These are phyloP conservation scores for Limnephilus lunatus DNA, from an alignment of 2,888 invertebrate genomes.

Conservation along the genomic window DNA sequence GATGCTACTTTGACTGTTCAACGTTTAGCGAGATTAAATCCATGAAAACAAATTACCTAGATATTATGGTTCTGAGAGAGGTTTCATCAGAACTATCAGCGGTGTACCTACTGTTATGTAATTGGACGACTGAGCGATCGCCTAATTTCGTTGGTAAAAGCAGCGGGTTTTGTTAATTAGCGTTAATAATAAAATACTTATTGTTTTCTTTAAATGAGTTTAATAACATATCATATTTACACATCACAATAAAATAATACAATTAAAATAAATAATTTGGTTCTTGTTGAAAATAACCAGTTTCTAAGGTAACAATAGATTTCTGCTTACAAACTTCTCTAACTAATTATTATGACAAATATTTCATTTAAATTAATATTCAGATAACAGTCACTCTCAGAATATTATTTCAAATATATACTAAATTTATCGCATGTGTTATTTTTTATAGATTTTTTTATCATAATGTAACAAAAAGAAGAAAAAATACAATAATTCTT, in stretches of 20 bases:
- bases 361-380: not conserved
- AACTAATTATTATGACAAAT: not conserved
- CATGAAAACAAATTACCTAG: no score
- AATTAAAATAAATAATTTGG: not conserved
- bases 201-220: not conserved
- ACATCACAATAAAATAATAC: not conserved
- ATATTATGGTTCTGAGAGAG: no score
- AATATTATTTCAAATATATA: not conserved
- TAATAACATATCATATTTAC: not conserved
- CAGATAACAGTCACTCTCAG: not conserved
- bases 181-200: not conserved
- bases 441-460: not conserved
- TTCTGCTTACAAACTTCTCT: not conserved
- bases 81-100: no score
- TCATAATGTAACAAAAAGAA: not conserved
- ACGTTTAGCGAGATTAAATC: no score
- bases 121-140: not conserved
- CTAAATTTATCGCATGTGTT: not conserved
- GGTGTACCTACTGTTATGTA: not conserved
- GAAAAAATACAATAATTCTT: not conserved
- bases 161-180: not conserved
- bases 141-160: not conserved
- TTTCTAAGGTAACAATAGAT: not conserved
- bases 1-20: no score
- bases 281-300: not conserved